Base-by-base conservation (phyloP, 2,113 vertebrate genomes). In the Manacus vitellinus region DNA sequence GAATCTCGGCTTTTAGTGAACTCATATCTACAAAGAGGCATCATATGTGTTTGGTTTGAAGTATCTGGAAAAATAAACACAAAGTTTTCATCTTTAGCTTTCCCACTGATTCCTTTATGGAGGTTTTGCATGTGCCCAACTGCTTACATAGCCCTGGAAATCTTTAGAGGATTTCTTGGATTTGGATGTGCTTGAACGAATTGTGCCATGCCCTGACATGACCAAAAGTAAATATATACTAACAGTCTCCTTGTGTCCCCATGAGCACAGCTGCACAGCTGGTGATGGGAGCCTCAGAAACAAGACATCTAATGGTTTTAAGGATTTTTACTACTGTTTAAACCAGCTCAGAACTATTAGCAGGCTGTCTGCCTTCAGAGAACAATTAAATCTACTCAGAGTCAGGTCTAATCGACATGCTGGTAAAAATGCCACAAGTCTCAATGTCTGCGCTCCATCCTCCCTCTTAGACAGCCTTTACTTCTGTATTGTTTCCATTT, bases 321-420 rank as follows among this genome's bases (percentile, higher is more conserved):
- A 79, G 58, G n/a, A 54, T 90, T 94, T 86, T 88, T 73, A 51
- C 44, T 67, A 23, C 33, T 84, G 25, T 78, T 87, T 81, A 91
- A 89, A 88, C 52, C 52, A 56, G 21, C 39, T 77, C 59, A 84
- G 35, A 86, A 23, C 51, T 85, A 74, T 5, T 51, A 58, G 13
- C 82, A 90, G 72, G 27, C 68, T 75, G 46, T 76, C 79, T 92
- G 79, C 35, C 89, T 84, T 92, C 68, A 92, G 73, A 92, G 68
- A 24, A 84, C 56, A 65, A 70, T 88, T 97, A 86, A 70, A 78
- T 89, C 73, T 63, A 55, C 79, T 67, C 76, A 81, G 78, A 90
- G n/a, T 46, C 65, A 72, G 47, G 52, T 81, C 66, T 61, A 92
- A 89, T 68, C 78, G 66, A 82, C 44, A 49, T 14, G 20, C 47